Conservation (phyloP, 37 sponge, comb jelly and placozoan species). For the Crambe crambe region DNA sequence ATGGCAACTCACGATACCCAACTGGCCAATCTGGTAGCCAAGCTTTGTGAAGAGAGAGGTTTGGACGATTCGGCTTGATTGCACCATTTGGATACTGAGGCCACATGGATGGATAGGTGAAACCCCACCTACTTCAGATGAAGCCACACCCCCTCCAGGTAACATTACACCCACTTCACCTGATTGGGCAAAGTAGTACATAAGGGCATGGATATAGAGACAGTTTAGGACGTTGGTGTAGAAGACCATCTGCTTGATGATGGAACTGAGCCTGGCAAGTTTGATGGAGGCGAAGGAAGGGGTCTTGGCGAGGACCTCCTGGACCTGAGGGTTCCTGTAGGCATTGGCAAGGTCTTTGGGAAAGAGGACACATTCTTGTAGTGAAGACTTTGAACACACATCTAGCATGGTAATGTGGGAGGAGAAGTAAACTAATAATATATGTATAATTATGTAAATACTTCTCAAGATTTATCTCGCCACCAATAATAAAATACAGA, state of each 20-base stretch:
- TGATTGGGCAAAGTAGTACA: constrained; percentile 18
- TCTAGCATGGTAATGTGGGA: no score
- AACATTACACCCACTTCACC: background rate
- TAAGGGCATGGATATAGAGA: constrained; percentile 63
- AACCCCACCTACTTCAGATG: background rate
- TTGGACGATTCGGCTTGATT: constrained; percentile 23
- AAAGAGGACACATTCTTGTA: constrained; percentile 25
- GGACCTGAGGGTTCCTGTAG: constrained; percentile 33
- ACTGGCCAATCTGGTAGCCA: constrained; percentile 75
- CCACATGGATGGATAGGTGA: background rate
- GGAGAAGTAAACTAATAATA: no score
- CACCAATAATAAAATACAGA: no score
- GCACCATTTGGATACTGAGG: constrained; percentile 10
- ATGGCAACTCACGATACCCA: constrained; percentile 74
- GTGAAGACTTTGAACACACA: background rate
- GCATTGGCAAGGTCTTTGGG: constrained; percentile 22
- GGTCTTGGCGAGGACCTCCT: constrained; percentile 32
- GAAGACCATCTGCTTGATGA: constrained; percentile 59
- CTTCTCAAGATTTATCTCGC: no score
- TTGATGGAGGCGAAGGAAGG: constrained; percentile 39
- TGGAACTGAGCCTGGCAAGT: constrained; percentile 35
- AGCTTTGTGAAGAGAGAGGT: constrained; percentile 26
- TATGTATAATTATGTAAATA: no score
- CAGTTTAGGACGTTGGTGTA: constrained; percentile 77
- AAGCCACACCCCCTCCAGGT: background rate